Base-by-base conservation (phyloP, 2,888 invertebrate species). In the Schizaphis graminum region DNA sequence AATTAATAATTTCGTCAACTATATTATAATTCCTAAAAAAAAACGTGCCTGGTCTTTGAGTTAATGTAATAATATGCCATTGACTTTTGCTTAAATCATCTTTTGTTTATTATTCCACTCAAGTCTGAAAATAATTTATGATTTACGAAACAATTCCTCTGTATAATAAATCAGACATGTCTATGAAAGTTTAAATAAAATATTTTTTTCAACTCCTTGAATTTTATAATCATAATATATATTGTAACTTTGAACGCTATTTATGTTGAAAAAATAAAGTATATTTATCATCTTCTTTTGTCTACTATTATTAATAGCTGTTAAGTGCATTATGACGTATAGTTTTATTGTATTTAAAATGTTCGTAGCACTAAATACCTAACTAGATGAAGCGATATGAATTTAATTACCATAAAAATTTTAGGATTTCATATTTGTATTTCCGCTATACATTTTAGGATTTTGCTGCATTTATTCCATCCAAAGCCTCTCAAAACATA, bases 111-210 rank as follows among this genome's bases (percentile, higher is more conserved):
- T 88, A 53, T 88, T 88, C 53, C n/a, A 53, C 53, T 88, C n/a
- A 53, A 53, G n/a, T 88, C 49, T 21, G 24, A 53, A 87, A 87
- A 49, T 88, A 26, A 88, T 88, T 88, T 53, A 88, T 53, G n/a
- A 35, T 88, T 53, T 88, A 0, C 85, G 44, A 53, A 88, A 21
- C 35, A 35, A 24, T 49, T 35, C 24, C 24, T 53, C 10, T 24
- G 4, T 88, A 35, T 28, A 21, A 88, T 88, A 88, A 88, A 88
- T 88, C 87, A 88, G 4, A 88, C 21, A 88, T n/a, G 35, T 53
- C 87, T 53, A 53, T 86, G 47, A 10, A 26, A 41, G 44, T 26
- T 35, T 10, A n/a, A 88, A 53, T 53, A 88, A 88, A 53, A 35
- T 53, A 88, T 88, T 53, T 88, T 49, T 53, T 49, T 87, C 24